phyloP scores from a whole-genome alignment of 23 tunicate genomes.

The Diplosoma virens region DNA sequence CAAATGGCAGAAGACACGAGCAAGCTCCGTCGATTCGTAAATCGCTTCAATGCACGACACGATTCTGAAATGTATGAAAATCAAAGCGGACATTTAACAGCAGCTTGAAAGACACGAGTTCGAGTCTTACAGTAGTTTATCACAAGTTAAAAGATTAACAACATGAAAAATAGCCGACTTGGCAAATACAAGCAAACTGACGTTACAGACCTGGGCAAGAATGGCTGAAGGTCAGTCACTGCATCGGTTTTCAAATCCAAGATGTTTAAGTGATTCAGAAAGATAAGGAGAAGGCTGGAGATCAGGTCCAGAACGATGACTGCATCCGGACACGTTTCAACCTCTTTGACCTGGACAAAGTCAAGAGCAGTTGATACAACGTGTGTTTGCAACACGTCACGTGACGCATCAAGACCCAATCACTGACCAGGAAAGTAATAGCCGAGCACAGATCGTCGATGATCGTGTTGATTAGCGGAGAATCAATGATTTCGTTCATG shows the following conservation, averaged over 20 bases:
- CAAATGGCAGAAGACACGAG: background rate
- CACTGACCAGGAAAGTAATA: slow-evolving; percentile 43
- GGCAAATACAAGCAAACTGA: background rate
- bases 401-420: background rate
- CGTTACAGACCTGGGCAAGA: background rate
- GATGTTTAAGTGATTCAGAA: background rate
- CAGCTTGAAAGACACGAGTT: no score
- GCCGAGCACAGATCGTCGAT: slow-evolving; percentile 60
- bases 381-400: background rate
- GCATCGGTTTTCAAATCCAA: background rate
- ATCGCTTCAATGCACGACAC: background rate
- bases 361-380: background rate
- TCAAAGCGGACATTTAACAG: no score
- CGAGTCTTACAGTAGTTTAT: no score
- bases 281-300: slow-evolving; percentile 34
- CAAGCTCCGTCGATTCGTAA: background rate
- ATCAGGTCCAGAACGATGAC: slow-evolving; percentile 25
- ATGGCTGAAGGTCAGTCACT: background rate
- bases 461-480: background rate
- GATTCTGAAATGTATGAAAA: slow-evolving; percentile 1
- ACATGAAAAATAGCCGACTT: no score
- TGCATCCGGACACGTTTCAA: background rate
- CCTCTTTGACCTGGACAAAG: background rate
- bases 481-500: slow-evolving; percentile 28
- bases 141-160: no score